A percentile compares a stretch with the other conserved stretches of the same genome.
Evolutionary conservation across 2,888 invertebrate species (phyloP).

Genomic region (Cremastobaeus sp.): DNA sequence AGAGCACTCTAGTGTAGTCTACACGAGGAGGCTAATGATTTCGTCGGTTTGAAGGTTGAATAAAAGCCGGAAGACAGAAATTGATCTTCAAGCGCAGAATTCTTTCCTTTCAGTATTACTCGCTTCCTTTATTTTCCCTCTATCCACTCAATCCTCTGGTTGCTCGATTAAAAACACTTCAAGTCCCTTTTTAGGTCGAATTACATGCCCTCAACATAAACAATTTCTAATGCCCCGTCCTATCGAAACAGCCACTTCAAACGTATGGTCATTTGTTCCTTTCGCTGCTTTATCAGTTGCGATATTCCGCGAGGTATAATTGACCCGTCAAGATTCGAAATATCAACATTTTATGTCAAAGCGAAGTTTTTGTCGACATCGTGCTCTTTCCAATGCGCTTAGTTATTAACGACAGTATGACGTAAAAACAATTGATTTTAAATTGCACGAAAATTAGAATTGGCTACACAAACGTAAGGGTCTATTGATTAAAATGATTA

Average conservation of each 20-base stretch:
- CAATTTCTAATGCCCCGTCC: conserved; percentile 12
- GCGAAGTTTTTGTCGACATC: too few species aligned
- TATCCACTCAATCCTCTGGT: conserved; percentile 25
- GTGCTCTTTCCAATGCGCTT: too few species aligned
- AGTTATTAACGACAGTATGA: too few species aligned
- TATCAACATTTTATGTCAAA: too few species aligned
- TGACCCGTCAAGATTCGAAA: too few species aligned
- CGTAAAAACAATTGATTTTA: too few species aligned
- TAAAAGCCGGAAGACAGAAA: conserved; percentile 72
- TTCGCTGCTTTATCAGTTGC: too few species aligned
- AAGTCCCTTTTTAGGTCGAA: conserved; percentile 25
- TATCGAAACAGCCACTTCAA: neutral
- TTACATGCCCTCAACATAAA: conserved; percentile 23
- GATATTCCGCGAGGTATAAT: too few species aligned
- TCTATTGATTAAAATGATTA: too few species aligned
- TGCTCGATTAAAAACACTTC: conserved; percentile 39
- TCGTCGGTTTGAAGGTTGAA: conserved; percentile 62
- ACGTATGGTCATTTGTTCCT: neutral
- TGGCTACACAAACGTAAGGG: too few species aligned
- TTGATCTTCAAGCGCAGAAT: conserved; percentile 67
- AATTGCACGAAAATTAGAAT: too few species aligned
- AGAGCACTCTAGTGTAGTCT: conserved; percentile 55
- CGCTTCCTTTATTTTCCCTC: conserved; percentile 31
- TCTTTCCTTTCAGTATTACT: conserved; percentile 55
- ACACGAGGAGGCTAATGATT: conserved; percentile 64